These are phyloP conservation scores for Tromatobia lineatoria DNA, from an alignment of 2,888 invertebrate genomes.

Conservation along the genomic window DNA sequence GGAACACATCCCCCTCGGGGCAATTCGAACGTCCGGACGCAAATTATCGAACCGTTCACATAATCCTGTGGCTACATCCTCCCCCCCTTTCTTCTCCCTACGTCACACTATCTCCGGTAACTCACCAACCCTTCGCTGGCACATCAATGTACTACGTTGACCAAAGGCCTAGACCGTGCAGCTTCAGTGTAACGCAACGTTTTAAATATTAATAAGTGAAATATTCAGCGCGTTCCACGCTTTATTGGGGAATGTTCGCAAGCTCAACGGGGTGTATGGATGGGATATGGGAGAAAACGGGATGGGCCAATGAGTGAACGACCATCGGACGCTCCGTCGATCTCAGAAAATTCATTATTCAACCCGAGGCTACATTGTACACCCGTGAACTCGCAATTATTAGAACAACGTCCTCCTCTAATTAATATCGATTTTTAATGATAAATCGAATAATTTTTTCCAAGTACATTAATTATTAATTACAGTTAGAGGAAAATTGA, in stretches of 20 bases:
- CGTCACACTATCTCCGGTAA: constrained; percentile 44
- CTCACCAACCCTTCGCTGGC: constrained; percentile 47
- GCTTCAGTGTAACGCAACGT: constrained; percentile 51
- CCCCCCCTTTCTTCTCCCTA: constrained; percentile 2
- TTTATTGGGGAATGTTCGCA: constrained; percentile 72
- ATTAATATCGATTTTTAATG: background rate
- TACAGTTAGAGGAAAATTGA: too few species aligned
- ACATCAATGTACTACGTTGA: constrained; percentile 46
- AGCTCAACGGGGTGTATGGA: constrained; percentile 64
- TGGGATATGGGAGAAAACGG: constrained; percentile 30
- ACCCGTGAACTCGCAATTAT: background rate
- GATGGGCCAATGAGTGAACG: constrained; percentile 41
- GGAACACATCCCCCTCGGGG: constrained; percentile 56
- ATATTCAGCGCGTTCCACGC: constrained; percentile 75
- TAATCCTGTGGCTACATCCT: constrained; percentile 63
- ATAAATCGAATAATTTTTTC: background rate
- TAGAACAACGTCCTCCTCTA: background rate
- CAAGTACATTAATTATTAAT: background rate
- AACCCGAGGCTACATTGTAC: background rate
- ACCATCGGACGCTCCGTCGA: constrained; percentile 60
- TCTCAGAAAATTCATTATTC: constrained; percentile 69
- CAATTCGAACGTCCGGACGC: constrained; percentile 63
- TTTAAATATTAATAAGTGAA: constrained; percentile 83
- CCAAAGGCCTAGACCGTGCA: constrained; percentile 40
- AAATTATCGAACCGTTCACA: constrained; percentile 67